Evolutionary conservation across 2,888 invertebrate genomes (phyloP).

Genomic region (Branchipolynoe longqiensis): DNA sequence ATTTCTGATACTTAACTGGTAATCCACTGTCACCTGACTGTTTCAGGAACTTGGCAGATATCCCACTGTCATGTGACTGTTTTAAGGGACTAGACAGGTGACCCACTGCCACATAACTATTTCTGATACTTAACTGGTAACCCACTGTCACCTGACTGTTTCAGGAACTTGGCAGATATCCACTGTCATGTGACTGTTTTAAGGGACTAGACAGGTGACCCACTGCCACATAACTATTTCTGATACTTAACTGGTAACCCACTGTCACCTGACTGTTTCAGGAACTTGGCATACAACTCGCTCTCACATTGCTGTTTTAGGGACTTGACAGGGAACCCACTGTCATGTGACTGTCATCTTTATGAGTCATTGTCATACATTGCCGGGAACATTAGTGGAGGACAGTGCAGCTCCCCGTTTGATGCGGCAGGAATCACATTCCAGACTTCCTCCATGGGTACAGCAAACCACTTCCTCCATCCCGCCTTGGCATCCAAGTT

Average conservation of each 20-base stretch:
- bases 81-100: neutral
- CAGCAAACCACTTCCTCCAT: neutral
- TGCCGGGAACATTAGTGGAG: conserved; percentile 61
- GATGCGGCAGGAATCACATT: neutral
- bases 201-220: neutral
- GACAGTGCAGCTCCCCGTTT: neutral
- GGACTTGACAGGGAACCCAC: conserved; percentile 52
- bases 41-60: too few relatives aligned
- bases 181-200: conserved; percentile 2
- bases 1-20: too few relatives aligned
- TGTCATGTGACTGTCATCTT: conserved; percentile 69
- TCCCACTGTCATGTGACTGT: too few relatives aligned
- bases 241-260: neutral
- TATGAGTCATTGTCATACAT: conserved; percentile 64
- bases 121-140: neutral
- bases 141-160: neutral
- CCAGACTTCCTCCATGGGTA: too few relatives aligned
- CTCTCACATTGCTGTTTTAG: conserved; percentile 41
- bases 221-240: neutral
- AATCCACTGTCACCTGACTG: too few relatives aligned
- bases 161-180: neutral
- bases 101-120: neutral
- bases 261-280: neutral
- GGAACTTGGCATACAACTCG: neutral
- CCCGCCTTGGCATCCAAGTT: neutral